Conservation (phyloP, 2,888 invertebrate genomes). For the Muscina levida region DNA sequence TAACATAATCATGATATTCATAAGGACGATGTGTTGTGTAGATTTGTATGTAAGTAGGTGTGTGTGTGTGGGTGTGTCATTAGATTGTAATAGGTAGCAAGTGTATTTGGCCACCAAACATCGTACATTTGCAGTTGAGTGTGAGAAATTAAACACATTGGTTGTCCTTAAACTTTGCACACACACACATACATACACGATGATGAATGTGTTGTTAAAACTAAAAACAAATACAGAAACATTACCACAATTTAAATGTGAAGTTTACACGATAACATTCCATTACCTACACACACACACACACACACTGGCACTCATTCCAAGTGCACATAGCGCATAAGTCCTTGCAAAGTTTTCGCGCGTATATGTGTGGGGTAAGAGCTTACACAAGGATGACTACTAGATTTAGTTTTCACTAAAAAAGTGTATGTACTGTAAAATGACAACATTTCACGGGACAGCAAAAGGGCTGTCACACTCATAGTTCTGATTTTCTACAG, state of each 20-base stretch:
- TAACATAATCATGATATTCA: slow-evolving; percentile 9
- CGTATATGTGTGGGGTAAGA: not conserved
- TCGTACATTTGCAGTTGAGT: not conserved
- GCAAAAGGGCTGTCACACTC: too few relatives aligned
- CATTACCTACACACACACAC: not conserved
- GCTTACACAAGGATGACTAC: slow-evolving; percentile 10
- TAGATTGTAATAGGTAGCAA: not conserved
- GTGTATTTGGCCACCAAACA: not conserved
- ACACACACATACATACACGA: not conserved
- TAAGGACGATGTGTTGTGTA: slow-evolving; percentile 4
- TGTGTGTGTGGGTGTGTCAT: not conserved
- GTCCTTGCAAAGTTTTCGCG: not conserved
- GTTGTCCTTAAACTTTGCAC: not conserved
- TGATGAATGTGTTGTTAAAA: slow-evolving; percentile 16
- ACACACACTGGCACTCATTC: not conserved
- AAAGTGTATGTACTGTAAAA: too few relatives aligned
- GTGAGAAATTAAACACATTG: slow-evolving; percentile 27
- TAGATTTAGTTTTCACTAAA: slow-evolving; percentile 13
- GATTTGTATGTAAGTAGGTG: not conserved
- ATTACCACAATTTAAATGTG: slow-evolving; percentile 38
- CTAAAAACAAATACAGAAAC: slow-evolving; percentile 35
- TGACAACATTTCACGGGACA: too few relatives aligned
- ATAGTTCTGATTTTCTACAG: too few relatives aligned
- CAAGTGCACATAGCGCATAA: too few relatives aligned
- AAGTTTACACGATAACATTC: slow-evolving; percentile 40